A percentile compares a stretch with the other conserved stretches of the same genome.
phyloP scores from a whole-genome alignment of 2,797 vertebrate genomes.

The Mus caroli region DNA sequence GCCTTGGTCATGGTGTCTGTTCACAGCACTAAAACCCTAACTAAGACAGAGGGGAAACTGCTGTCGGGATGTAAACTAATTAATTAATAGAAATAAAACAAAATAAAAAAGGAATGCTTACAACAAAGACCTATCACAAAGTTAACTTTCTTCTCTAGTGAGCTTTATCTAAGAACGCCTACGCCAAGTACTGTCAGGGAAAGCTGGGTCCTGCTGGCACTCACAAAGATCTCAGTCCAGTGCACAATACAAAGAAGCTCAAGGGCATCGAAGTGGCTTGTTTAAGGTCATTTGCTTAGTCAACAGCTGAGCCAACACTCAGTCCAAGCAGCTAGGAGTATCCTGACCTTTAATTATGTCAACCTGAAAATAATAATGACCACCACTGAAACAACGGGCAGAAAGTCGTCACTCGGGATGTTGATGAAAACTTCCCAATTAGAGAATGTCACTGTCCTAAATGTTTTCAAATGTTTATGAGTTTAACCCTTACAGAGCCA shows the following conservation, averaged over 20 bases:
- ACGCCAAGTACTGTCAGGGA: not conserved
- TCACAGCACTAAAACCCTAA: not conserved
- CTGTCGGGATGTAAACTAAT: not conserved
- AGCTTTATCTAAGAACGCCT: not conserved
- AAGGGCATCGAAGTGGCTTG: conserved; percentile 6
- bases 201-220: too few species aligned
- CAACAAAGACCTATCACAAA: not conserved
- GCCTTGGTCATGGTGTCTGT: not conserved
- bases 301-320: conserved; percentile 22
- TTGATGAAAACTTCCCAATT: not conserved
- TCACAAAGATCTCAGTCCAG: not conserved
- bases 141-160: not conserved
- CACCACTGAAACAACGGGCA: not conserved
- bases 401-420: not conserved
- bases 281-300: not conserved
- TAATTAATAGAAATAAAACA: not conserved
- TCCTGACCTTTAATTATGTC: conserved; percentile 13
- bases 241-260: not conserved
- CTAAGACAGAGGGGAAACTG: not conserved
- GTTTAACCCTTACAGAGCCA: not conserved
- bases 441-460: not conserved
- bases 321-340: not conserved
- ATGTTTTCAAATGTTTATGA: conserved; percentile 3
- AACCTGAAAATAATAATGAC: not conserved
- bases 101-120: not conserved